Evolutionary conservation across 1,140 invertebrate species (phyloP).

Genomic region (Helicoverpa armigera): DNA sequence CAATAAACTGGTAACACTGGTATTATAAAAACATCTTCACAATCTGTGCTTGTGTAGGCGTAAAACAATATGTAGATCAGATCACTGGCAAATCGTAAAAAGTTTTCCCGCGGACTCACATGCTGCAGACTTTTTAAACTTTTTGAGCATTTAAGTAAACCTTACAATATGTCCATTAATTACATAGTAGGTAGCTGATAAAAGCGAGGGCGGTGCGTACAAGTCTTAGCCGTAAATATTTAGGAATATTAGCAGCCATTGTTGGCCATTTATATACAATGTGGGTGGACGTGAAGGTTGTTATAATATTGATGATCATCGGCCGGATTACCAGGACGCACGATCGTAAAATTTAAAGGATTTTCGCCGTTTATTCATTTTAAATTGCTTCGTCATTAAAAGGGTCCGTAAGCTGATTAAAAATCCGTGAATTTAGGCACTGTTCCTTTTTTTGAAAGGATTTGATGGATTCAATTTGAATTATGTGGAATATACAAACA

Average conservation of each 20-base stretch:
- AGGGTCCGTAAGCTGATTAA: constrained; percentile 3
- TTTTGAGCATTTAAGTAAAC: too few species aligned
- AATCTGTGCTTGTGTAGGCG: too few species aligned
- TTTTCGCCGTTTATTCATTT: constrained; percentile 2
- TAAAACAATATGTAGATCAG: too few species aligned
- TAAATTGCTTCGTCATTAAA: not conserved
- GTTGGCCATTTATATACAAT: not conserved
- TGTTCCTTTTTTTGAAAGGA: not conserved
- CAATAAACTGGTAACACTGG: too few species aligned
- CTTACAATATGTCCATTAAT: too few species aligned
- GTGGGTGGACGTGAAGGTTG: not conserved
- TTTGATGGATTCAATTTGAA: too few species aligned
- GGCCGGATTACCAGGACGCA: not conserved
- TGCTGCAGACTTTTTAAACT: too few species aligned
- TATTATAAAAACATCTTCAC: too few species aligned
- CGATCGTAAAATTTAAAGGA: not conserved
- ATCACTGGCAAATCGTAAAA: too few species aligned
- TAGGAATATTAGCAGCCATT: constrained; percentile 17
- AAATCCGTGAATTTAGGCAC: not conserved
- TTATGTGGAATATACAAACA: too few species aligned
- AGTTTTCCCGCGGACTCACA: too few species aligned
- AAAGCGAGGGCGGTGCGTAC: not conserved
- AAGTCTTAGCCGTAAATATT: not conserved
- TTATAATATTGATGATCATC: not conserved
- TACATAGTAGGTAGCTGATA: not conserved